Evolutionary conservation across 2,888 invertebrate species (phyloP), one percentile per base, ranked within the genome.

Genomic region (Ptychoptera contaminata): DNA sequence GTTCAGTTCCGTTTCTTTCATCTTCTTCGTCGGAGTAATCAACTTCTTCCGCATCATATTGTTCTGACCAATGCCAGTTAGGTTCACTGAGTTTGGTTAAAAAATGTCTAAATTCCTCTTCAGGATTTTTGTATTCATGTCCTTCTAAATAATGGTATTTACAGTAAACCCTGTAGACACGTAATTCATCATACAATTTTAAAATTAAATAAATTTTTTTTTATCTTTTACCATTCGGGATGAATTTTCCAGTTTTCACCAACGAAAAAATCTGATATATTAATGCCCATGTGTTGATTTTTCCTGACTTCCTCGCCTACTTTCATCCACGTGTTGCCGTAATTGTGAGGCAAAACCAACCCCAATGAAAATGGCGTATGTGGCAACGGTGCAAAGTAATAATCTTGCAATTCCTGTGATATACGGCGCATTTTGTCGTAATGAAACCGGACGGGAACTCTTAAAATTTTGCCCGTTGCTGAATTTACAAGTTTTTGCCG

Each of bases 311-410:
- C 82, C 55, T 90, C 81, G 44, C 80, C 81, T 6, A 88, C 82
- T 62, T 82, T 67, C 32, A 73, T 65, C 64, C 63, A 65, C 0
- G 62, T 65, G 46, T 66, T 62, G 31, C 66, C 92, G 58, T 91
- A 91, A 1, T 70, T 73, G 54, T 77, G 74, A 0, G 92, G 91
- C 52, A 91, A 65, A 0, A 83, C 87, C 48, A 92, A 76, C 2
- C 84, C 91, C 60, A 93, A 70, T 0, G 86, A 82, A 62, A 91
- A 93, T 0, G 91, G 90, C 1, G 90, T 90, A 37, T 79, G 78
- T n/a, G 75, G 74, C 37, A 93, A 64, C 34, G 82, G 79, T 10
- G 83, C 77, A 62, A 76, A 90, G 65, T 81, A 90, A 60, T 90
- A 93, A 60, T 90, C 77, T 56, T 84, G 80, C 49, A 75, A 74